Base-by-base conservation (phyloP, 2,888 invertebrate species). In the Neuroscelio doddi region DNA sequence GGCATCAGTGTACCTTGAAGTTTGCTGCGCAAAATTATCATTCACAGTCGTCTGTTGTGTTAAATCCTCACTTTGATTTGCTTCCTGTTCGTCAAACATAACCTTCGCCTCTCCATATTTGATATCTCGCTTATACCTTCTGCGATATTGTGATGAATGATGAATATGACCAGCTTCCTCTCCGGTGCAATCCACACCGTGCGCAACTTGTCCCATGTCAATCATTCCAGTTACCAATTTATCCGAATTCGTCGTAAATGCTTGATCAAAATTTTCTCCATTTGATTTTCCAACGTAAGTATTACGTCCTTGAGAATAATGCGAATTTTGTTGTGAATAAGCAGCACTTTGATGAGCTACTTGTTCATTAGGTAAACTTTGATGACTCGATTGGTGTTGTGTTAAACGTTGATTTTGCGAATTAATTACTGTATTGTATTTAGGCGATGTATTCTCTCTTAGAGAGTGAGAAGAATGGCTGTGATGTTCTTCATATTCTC, bases 391-490 rank as follows among this genome's bases (percentile, higher is more conserved):
- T 1, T 51, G 62, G 3, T 56, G 52, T 24, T 41, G 41, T 8
- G n/a, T n/a, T n/a, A n/a, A n/a, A n/a, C n/a, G n/a, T 7, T 12
- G 45, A 38, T 2, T 50, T 9, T 55, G 50, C 2, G 15, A 5
- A 29, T 24, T 2, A n/a, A n/a, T n/a, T n/a, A n/a, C n/a, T 14
- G 12, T 8, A 10, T 15, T 16, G 8, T 52, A 32, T 39, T 56
- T 56, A n/a, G 66, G 66, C 3, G 44, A 14, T 16, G 14, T 27
- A n/a, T 49, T 55, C 16, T 63, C 55, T 8, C 53, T 58, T n/a
- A 51, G 49, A n/a, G n/a, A n/a, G n/a, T n/a, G n/a, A 39, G 41
- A 42, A 1, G 66, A 63, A 12, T 53, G 56, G 42, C 49, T 52
- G 10, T 47, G 55, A 10, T 46, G 45, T 34, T 58, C 51, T n/a